A percentile compares a stretch with the other conserved stretches of the same genome.
Evolutionary conservation across 2,888 invertebrate species (phyloP).

Genomic region (Thymelicus acteon): DNA sequence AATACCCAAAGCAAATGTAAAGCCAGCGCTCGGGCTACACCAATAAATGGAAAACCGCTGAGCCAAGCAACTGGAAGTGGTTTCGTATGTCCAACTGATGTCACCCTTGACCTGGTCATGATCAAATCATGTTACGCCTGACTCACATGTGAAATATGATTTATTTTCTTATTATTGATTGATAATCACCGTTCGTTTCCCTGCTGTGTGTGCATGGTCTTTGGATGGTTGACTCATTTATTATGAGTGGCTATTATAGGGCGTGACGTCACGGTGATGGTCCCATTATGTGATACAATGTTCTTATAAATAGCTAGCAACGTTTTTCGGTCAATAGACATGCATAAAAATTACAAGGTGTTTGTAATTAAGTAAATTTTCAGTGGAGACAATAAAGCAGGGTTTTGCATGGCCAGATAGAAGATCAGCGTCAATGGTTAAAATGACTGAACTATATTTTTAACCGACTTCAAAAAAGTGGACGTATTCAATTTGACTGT

Average conservation of each 20-base stretch:
- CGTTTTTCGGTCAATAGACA: too few species aligned
- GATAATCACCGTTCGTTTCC: not conserved
- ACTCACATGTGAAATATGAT: slow-evolving; percentile 15
- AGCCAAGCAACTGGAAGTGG: slow-evolving; percentile 6
- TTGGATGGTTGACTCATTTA: not conserved
- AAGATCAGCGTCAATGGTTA: too few species aligned
- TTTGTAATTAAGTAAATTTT: too few species aligned
- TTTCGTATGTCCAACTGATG: slow-evolving; percentile 35
- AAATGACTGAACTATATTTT: too few species aligned
- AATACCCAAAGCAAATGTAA: not conserved
- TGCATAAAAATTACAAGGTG: too few species aligned
- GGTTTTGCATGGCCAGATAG: too few species aligned
- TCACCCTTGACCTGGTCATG: slow-evolving; percentile 43
- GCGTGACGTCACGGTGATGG: slow-evolving; percentile 2
- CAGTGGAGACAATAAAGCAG: too few species aligned
- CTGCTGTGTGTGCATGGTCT: not conserved
- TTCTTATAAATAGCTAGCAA: too few species aligned
- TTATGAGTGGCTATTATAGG: not conserved
- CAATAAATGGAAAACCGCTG: not conserved
- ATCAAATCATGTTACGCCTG: slow-evolving; percentile 6
- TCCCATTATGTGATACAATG: not conserved
- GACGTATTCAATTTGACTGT: too few species aligned
- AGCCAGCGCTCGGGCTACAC: not conserved
- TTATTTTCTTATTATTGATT: slow-evolving; percentile 7
- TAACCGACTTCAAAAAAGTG: too few species aligned